phyloP scores from a whole-genome alignment of 2,888 invertebrate species.

The Adela reaumurella region DNA sequence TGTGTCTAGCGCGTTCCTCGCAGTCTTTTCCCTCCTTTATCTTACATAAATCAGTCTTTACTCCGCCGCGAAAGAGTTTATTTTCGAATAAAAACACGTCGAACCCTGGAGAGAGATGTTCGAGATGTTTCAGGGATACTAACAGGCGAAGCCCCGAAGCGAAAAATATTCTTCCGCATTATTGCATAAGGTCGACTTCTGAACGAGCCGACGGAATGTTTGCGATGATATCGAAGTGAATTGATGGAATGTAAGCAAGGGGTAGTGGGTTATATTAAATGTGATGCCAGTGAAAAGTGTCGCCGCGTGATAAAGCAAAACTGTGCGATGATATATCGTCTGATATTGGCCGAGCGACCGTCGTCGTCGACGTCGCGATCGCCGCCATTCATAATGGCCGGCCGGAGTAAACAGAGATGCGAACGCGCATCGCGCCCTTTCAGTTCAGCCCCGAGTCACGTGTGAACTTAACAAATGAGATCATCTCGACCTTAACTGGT shows the following conservation, averaged over 20 bases:
- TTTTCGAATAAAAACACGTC: background rate
- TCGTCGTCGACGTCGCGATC: no score
- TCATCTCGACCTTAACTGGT: background rate
- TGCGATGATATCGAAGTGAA: background rate
- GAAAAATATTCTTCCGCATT: no score
- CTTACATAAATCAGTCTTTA: background rate
- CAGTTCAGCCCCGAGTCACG: background rate
- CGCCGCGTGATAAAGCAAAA: background rate
- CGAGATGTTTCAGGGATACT: background rate
- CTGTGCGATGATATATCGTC: background rate
- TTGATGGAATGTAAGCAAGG: background rate
- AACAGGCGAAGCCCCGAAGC: no score
- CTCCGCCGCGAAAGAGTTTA: background rate
- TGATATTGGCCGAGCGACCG: background rate
- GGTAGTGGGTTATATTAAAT: background rate
- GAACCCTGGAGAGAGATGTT: background rate
- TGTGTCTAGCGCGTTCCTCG: background rate
- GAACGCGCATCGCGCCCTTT: background rate
- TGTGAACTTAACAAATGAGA: background rate
- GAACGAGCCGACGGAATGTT: background rate
- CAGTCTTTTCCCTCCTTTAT: background rate
- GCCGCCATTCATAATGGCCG: background rate
- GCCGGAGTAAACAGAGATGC: background rate
- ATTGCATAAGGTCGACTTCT: background rate
- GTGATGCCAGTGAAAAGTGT: background rate